phyloP scores from a whole-genome alignment of 1,140 invertebrate genomes.

The Drosophila parvula region DNA sequence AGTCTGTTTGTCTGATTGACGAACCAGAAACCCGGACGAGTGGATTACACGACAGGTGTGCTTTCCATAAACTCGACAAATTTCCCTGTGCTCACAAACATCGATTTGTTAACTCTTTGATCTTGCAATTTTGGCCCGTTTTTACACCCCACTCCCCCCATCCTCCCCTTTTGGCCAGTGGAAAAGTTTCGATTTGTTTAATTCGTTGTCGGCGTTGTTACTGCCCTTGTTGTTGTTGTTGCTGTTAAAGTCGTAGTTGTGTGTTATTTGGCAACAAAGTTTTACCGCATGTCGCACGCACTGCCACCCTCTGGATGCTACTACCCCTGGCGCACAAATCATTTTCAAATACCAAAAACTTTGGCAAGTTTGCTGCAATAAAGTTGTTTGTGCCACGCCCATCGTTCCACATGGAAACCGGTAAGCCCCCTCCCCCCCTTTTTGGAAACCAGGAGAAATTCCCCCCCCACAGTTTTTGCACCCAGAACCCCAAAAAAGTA shows the following conservation, averaged over 20 bases:
- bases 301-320: constrained; percentile 10
- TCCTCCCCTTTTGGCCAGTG: not conserved
- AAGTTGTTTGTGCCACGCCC: constrained; percentile 70
- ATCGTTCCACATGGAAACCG: constrained; percentile 10
- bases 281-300: constrained; percentile 68
- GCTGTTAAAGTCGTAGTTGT: constrained; percentile 32
- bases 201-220: constrained; percentile 60
- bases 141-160: not conserved
- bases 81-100: constrained; percentile 2
- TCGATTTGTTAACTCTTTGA: constrained; percentile 24
- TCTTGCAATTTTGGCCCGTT: constrained; percentile 6
- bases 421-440: not conserved
- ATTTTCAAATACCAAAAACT: constrained; percentile 75
- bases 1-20: not conserved
- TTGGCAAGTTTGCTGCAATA: constrained; percentile 75
- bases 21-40: not conserved
- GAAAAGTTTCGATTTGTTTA: constrained; percentile 71
- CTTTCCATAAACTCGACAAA: constrained; percentile 7
- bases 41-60: constrained; percentile 8
- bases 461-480: no score
- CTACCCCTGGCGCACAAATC: constrained; percentile 54
- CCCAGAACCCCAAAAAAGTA: not conserved
- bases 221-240: constrained; percentile 24
- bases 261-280: constrained; percentile 73
- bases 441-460: not conserved